Evolutionary conservation across 64 coral and sea anemone species (phyloP).

Genomic region (Astreopora myriophthalma): DNA sequence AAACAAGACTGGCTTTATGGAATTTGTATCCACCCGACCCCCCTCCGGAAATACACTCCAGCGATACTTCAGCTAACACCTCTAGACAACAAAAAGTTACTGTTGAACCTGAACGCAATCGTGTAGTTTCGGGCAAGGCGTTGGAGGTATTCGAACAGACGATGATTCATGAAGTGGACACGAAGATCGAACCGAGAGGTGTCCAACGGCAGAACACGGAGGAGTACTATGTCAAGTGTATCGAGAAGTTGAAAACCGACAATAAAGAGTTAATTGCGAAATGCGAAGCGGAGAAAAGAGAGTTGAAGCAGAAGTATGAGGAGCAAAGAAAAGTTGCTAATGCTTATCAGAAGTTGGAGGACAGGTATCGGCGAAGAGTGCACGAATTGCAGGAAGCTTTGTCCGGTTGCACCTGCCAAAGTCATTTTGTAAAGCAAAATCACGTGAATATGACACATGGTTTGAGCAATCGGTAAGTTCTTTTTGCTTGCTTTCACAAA

Average conservation of each 20-base stretch:
- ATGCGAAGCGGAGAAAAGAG: slow-evolving; percentile 78
- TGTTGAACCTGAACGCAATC: background rate
- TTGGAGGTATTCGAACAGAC: background rate
- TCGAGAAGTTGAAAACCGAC: slow-evolving; percentile 75
- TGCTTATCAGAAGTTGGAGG: slow-evolving; percentile 99
- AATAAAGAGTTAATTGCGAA: slow-evolving; percentile 83
- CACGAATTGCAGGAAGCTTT: slow-evolving; percentile 96
- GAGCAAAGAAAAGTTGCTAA: slow-evolving; percentile 99
- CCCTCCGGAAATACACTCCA: background rate
- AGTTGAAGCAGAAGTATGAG: slow-evolving; percentile 91
- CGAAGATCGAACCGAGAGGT: slow-evolving; percentile 25
- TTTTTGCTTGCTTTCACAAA: background rate
- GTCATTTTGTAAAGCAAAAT: slow-evolving; percentile 69
- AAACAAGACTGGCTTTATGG: slow-evolving; percentile 89
- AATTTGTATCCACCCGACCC: slow-evolving; percentile 72
- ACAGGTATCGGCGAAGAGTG: slow-evolving; percentile 92
- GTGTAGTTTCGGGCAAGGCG: background rate
- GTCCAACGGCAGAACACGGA: background rate
- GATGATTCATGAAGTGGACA: slow-evolving; percentile 16
- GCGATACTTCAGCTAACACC: slow-evolving; percentile 11
- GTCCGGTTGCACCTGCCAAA: slow-evolving; percentile 78
- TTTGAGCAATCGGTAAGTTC: slow-evolving; percentile 8
- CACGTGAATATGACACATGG: slow-evolving; percentile 30
- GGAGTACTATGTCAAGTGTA: slow-evolving; percentile 62
- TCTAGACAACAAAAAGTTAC: background rate